Evolutionary conservation across 2,888 invertebrate genomes (phyloP).

Genomic region (Heterodera filipjevi): DNA sequence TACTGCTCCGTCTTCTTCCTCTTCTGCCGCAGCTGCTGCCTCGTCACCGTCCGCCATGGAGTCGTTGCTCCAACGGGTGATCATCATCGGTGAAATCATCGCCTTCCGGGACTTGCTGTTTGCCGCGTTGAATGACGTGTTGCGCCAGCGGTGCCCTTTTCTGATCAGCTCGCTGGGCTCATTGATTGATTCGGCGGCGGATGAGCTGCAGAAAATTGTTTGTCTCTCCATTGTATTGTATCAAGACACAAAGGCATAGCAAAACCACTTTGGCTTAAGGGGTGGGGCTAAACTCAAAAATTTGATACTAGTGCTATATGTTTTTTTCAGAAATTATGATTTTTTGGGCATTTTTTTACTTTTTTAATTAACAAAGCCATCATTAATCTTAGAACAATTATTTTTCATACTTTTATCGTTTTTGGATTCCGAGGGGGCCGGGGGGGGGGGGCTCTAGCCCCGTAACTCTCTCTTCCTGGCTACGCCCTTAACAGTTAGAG

Average conservation of each 20-base stretch:
- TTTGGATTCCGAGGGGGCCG: no score
- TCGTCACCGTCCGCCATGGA: slow-evolving; percentile 51
- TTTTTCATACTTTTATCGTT: no score
- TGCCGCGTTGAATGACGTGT: slow-evolving; percentile 87
- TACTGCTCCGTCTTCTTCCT: slow-evolving; percentile 37
- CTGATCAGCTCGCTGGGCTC: slow-evolving; percentile 83
- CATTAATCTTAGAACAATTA: no score
- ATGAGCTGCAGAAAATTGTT: slow-evolving; percentile 37
- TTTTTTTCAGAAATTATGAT: no score
- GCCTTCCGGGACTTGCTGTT: slow-evolving; percentile 92
- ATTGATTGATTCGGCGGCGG: slow-evolving; percentile 31
- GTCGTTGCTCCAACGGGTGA: slow-evolving; percentile 87
- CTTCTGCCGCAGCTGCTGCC: slow-evolving; percentile 3
- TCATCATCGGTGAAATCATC: slow-evolving; percentile 85
- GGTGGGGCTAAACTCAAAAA: neutral
- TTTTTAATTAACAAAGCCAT: no score
- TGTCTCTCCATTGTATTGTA: no score
- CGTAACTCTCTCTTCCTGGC: no score
- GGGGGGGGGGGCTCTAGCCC: no score
- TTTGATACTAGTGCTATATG: neutral
- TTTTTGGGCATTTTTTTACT: no score
- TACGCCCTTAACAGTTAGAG: no score
- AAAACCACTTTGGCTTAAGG: no score
- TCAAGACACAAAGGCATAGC: no score
- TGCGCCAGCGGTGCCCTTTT: slow-evolving; percentile 93